Base-by-base conservation (phyloP, 2,888 invertebrate genomes). In the Cistogaster globosa region DNA sequence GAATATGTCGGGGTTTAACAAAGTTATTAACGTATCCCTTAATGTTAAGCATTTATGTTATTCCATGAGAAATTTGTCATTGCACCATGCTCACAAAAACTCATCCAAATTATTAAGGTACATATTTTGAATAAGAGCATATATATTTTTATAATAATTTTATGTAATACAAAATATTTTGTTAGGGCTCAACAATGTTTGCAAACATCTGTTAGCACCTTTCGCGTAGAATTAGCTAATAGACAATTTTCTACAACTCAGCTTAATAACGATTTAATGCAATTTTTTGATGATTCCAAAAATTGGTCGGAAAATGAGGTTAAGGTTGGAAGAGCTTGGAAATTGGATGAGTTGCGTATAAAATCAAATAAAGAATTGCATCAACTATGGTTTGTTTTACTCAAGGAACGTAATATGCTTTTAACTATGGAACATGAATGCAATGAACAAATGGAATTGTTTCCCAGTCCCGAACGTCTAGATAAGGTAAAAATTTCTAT, bases 341-440 rank as follows among this genome's bases (percentile, higher is more conserved):
- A 93, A 84, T 92, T 94, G 77, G 98, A 98, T 87, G 99, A 99
- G 92, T 93, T 99, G 22, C 94, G 99, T 89, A 95, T 99, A 65
- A 99, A 99, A 93, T 98, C 98, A 63, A 99, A 98, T 91, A 94
- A 95, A 68, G 99, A 99, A 93, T 94, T 99, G 79, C 99, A 99
- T 92, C 98, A 99, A 93, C 93, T 99, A 82, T 99, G 99, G 99
- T 98, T 94, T 90, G 90, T 95, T 18, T 93, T 99, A 78, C 93
- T 99, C 72, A 99, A 99, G 93, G 99, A 99, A 93, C 94, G 96
- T 75, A 99, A 99, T 92, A 99, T 99, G 99, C 93, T 99, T 20
- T 93, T 97, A 86, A 99, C 99, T 2, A 98, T 99, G 99, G 97
- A 98, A 93, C 95, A 97, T 86, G 96, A 96, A 91, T 94, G 95